Conservation (phyloP, 1,140 invertebrate species). For the Bemisia tabaci region DNA sequence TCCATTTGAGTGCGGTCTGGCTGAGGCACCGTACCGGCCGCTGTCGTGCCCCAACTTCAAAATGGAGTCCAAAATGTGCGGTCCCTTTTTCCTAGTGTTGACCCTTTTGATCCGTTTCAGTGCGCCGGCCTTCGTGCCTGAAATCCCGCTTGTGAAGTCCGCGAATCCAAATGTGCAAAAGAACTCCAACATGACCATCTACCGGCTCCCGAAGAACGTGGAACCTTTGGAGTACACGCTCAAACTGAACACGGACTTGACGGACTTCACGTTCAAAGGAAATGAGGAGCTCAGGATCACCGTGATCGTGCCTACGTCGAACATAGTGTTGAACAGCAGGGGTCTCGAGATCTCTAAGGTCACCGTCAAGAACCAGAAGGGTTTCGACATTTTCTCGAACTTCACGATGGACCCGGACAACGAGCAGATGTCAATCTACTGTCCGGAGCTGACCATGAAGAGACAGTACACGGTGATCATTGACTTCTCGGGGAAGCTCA, state of each 20-base stretch:
- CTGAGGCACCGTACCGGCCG: not conserved
- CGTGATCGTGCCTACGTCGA: not conserved
- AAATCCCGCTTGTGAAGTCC: too few relatives aligned
- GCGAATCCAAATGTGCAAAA: too few relatives aligned
- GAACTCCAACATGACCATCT: constrained; percentile 5
- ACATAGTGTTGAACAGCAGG: constrained; percentile 9
- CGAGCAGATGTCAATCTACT: not conserved
- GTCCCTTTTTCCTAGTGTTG: too few relatives aligned
- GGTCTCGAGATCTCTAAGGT: constrained; percentile 1
- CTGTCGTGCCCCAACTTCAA: too few relatives aligned
- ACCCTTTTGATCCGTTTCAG: too few relatives aligned
- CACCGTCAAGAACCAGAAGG: not conserved
- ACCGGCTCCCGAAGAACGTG: constrained; percentile 7
- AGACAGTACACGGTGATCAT: constrained; percentile 11
- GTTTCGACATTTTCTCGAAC: not conserved
- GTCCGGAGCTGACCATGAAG: not conserved
- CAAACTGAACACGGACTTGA: not conserved
- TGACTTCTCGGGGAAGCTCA: constrained; percentile 11
- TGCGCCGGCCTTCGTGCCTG: too few relatives aligned
- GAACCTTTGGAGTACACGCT: constrained; percentile 4
- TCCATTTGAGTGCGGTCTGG: not conserved
- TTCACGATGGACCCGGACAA: not conserved
- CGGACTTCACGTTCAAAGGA: constrained; percentile 1
- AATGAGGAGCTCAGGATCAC: not conserved
- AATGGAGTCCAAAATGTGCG: too few relatives aligned